These are phyloP conservation scores for Drosophila obscura DNA, from an alignment of 1,140 invertebrate genomes.

Conservation along the genomic window DNA sequence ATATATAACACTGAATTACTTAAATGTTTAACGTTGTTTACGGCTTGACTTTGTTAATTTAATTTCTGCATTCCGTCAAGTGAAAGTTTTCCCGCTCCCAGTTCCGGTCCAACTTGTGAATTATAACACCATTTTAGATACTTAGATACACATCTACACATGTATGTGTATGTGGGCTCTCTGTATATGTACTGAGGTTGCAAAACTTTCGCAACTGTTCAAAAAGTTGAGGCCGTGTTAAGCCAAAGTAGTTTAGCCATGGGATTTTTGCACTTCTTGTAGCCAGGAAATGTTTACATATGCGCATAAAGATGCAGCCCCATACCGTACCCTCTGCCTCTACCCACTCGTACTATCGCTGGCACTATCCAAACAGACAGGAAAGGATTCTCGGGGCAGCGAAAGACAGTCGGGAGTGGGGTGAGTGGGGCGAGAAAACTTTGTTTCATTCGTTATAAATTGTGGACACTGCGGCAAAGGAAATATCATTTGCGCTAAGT, in stretches of 20 bases:
- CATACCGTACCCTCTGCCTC: not conserved
- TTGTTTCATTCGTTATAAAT: constrained; percentile 70
- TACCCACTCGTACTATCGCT: not conserved
- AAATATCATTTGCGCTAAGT: constrained; percentile 68
- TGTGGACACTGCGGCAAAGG: constrained; percentile 44
- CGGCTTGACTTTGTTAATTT: constrained; percentile 35
- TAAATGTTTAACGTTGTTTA: not conserved
- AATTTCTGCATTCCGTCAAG: constrained; percentile 47
- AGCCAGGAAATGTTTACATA: constrained; percentile 74
- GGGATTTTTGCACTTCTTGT: constrained; percentile 67
- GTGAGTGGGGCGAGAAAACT: constrained; percentile 30
- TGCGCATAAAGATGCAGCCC: constrained; percentile 71
- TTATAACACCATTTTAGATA: constrained; percentile 65
- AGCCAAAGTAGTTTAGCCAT: constrained; percentile 62
- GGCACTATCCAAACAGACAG: not conserved
- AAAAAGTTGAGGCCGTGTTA: constrained; percentile 39
- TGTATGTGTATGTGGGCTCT: constrained; percentile 8
- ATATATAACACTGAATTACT: not conserved
- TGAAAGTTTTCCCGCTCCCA: constrained; percentile 49
- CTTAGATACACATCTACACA: constrained; percentile 16
- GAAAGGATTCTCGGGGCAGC: not conserved
- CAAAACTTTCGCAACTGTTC: constrained; percentile 47
- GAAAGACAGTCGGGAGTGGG: constrained; percentile 10
- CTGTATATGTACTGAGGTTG: constrained; percentile 1
- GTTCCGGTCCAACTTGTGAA: constrained; percentile 52